phyloP scores from a whole-genome alignment of 1,140 invertebrate genomes.

The Globodera rostochiensis region DNA sequence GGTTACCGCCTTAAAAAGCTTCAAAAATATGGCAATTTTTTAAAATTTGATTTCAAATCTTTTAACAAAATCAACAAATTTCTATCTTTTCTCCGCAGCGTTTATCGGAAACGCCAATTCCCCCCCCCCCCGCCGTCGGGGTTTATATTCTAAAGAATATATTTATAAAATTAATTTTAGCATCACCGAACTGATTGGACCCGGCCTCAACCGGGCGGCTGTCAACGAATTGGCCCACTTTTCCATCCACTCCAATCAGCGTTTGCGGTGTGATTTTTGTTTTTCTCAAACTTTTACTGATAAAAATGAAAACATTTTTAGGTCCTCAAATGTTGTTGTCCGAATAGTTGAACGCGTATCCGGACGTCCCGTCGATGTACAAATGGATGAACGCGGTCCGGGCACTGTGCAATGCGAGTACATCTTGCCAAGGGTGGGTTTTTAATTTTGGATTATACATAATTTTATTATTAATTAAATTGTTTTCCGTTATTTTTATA shows the following conservation, averaged over 20 bases:
- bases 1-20: no score
- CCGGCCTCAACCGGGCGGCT: constrained; percentile 82
- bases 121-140: no score
- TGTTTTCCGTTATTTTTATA: no score
- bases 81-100: no score
- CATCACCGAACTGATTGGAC: constrained; percentile 74
- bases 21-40: no score
- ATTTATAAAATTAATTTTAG: constrained; percentile 17
- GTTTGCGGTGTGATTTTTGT: constrained; percentile 31
- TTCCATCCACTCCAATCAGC: constrained; percentile 72
- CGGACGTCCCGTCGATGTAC: constrained; percentile 18
- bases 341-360: constrained; percentile 29
- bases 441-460: neutral
- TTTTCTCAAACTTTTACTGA: neutral
- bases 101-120: no score
- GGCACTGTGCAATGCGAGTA: constrained; percentile 43
- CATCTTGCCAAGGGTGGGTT: constrained; percentile 17
- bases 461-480: no score
- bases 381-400: constrained; percentile 25
- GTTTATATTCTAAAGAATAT: no score
- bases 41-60: no score
- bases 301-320: neutral
- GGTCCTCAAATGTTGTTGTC: constrained; percentile 46
- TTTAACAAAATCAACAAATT: no score
- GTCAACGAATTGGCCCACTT: constrained; percentile 82